Evolutionary conservation across 2,113 vertebrate species (phyloP), one percentile per base, ranked within the genome.

Genomic region (Trogon melanurus): DNA sequence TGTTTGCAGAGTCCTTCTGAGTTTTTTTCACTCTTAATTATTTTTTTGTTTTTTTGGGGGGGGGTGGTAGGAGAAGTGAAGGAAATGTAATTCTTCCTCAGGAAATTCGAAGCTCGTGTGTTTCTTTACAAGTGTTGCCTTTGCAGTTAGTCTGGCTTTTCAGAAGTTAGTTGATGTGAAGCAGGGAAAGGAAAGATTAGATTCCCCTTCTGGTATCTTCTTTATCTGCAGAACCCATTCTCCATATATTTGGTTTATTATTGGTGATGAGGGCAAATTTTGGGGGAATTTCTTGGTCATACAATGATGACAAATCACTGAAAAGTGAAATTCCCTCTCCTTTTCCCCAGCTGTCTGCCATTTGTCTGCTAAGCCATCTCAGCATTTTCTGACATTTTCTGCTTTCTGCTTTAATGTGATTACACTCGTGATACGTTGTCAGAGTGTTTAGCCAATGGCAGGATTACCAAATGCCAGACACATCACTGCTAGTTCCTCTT

Each of bases 381-480:
- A 51, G 47, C 62, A 62, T 84, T 92, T 92, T 65, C 76, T 85
- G 88, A 88, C 79, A 75, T 91, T 78, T 92, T 91, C 41, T 86
- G 38, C 50, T 94, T 91, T 92, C 57, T 87, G 13, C 58, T 90
- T 83, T 81, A 85, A 85, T 71, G 45, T 82, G 70, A 91, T 93
- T 93, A 72, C 67, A 51, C 25, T 90, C 75, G 30, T 78, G 91
- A 87, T 93, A 88, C 58, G n/a, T 50, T 97, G 76, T 95, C 89
- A 96, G 70, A 83, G 41, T 25, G 12, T 76, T 91, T 93, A 89
- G 89, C 85, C 85, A 85, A 85, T 94, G 79, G 82, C 88, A 89
- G 56, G 51, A 70, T 93, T 92, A 87, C 57, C 82, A 91, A 96
- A 96, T 89, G 85, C 51, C 91, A 95, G 66, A 70, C 41, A 72